Base-by-base conservation (phyloP, 2,888 invertebrate genomes). In the Allacma fusca region DNA sequence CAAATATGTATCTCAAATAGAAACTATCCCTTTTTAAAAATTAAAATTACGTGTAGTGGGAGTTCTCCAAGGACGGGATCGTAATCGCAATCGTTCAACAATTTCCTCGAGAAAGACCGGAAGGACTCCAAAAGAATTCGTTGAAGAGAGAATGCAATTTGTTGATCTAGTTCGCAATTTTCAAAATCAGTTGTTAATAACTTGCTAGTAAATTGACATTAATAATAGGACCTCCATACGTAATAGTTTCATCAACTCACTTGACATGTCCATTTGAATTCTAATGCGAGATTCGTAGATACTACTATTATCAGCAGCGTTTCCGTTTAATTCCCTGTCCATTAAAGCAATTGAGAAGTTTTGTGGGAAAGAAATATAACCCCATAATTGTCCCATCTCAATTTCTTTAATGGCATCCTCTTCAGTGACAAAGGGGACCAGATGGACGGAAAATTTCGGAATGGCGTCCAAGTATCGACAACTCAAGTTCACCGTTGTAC, bases 191-290 rank as follows among this genome's bases (percentile, higher is more conserved):
- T 65, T 40, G 75, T 62, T 79, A 44, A 78, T 24, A 67, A 87
- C 90, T 89, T 86, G 96, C 94, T 97, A 84, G 95, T 40, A 5
- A 9, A n/a, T 50, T 50, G 2, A n/a, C 50, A 50, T 50, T 4
- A 50, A 16, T 16, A 19, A 50, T 50, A n/a, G n/a, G n/a, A n/a
- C n/a, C n/a, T n/a, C n/a, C n/a, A n/a, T n/a, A n/a, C n/a, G n/a
- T n/a, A n/a, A n/a, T n/a, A n/a, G n/a, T n/a, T n/a, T n/a, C n/a
- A n/a, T n/a, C n/a, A n/a, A n/a, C 90, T 89, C 86, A 96, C 94
- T 97, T 84, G 95, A 94, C 93, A 96, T 94, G 87, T 96, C 96
- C 78, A 96, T 90, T 93, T 94, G 94, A 74, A 96, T 94, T 85
- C 94, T 90, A 79, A 96, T 91, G 86, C 95, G 95, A 68, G 95